phyloP scores from a whole-genome alignment of 2,888 invertebrate species.

The Agriopis marginaria region DNA sequence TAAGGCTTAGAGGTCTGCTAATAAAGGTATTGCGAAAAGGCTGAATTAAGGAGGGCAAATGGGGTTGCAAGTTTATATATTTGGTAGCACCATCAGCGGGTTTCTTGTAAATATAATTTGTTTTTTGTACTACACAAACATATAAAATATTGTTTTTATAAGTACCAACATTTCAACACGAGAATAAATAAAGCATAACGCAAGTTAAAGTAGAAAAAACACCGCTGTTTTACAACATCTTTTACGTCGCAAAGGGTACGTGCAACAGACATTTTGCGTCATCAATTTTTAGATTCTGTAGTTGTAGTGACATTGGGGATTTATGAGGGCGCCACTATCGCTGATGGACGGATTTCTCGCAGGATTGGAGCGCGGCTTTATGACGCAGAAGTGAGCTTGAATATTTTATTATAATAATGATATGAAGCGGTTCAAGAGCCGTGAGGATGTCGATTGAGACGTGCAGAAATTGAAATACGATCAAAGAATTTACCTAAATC shows the following conservation, averaged over 20 bases:
- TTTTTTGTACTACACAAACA: no score
- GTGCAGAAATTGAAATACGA: slow-evolving; percentile 11
- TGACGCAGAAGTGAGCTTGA: slow-evolving; percentile 26
- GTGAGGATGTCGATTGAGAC: slow-evolving; percentile 7
- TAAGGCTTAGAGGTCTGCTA: no score
- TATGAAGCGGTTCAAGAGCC: slow-evolving; percentile 4
- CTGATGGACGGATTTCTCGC: slow-evolving; percentile 24
- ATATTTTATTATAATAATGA: slow-evolving; percentile 28
- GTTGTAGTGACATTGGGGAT: slow-evolving; percentile 14
- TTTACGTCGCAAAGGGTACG: not conserved
- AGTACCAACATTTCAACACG: not conserved
- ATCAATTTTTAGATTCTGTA: slow-evolving; percentile 3
- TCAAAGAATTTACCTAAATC: not conserved
- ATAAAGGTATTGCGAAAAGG: no score
- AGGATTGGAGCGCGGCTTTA: slow-evolving; percentile 24
- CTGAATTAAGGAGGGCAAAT: no score
- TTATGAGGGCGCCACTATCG: slow-evolving; percentile 24
- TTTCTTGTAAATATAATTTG: no score
- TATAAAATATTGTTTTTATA: no score
- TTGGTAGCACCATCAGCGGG: no score
- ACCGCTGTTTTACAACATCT: not conserved
- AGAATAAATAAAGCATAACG: not conserved
- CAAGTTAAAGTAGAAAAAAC: not conserved
- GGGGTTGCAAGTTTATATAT: no score
- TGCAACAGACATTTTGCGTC: not conserved